Base-by-base conservation (phyloP, 2,113 vertebrate genomes). In the Periophthalmus modestus region DNA sequence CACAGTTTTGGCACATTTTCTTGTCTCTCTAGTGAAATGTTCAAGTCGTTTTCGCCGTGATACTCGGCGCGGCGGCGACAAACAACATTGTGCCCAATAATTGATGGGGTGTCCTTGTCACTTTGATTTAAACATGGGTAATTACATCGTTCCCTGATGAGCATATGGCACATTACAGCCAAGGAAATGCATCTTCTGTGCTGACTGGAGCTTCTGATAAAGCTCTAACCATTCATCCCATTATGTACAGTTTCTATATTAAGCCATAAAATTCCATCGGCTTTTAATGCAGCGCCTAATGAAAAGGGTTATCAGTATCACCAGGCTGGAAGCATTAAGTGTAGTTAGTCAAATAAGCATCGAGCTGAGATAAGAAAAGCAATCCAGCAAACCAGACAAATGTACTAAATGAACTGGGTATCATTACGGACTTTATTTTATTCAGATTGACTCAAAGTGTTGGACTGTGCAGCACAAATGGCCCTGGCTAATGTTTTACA, bases 81-180 rank as follows among this genome's bases (percentile, higher is more conserved):
- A 71, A 73, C 62, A 77, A 74, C 71, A 61, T 75, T 58, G 68
- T 46, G 58, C 28, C 33, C 43, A 62, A 82, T 75, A 72, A 79
- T 55, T 72, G 72, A 82, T 68, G 69, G 61, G 73, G 68, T 33
- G 34, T 59, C 80, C 72, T 78, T 82, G 77, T 82, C 69, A 80
- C 80, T 82, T 78, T 75, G 75, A 82, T 82, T 77, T 85, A 82
- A 73, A 80, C 74, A 33, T 54, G 59, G 28, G 43, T 80, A 82
- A 82, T 78, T 75, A 62, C 72, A 39, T 50, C 33, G 52, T 61
- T 75, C 63, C 62, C 75, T 68, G 69, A 82, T 68, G 61, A 80
- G 43, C 77, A 81, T 82, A 75, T 80, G 84, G 74, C 50, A 48
- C 68, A 63, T 74, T 67, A 77, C 68, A 24, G 55, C 55, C 14